phyloP scores from a whole-genome alignment of 1,140 invertebrate genomes.

The Acromyrmex charruanus region DNA sequence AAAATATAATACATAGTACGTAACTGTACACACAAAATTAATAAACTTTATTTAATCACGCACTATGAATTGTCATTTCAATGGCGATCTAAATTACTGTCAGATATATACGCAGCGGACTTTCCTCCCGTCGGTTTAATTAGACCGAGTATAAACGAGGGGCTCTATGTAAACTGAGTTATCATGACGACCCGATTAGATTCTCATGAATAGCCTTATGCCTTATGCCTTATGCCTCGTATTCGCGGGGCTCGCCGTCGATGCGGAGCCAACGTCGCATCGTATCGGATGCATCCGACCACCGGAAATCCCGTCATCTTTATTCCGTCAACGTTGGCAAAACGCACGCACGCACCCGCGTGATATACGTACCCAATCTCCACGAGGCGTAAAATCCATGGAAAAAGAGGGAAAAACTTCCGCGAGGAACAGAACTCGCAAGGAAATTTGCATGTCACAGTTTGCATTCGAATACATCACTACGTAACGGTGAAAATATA shows the following conservation, averaged over 20 bases:
- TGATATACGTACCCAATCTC: conserved; percentile 5
- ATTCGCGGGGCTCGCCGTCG: not conserved
- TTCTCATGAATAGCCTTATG: conserved; percentile 51
- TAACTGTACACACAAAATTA: not conserved
- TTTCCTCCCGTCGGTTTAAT: conserved; percentile 28
- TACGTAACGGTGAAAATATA: not conserved
- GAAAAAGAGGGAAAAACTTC: not conserved
- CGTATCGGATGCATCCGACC: not conserved
- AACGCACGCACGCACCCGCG: conserved; percentile 13
- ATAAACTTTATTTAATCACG: conserved; percentile 18
- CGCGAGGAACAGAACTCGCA: not conserved
- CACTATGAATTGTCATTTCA: conserved; percentile 12
- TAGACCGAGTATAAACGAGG: conserved; percentile 58
- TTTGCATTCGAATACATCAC: not conserved
- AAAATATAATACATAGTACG: not conserved
- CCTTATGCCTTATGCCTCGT: conserved; percentile 34
- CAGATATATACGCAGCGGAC: conserved; percentile 13
- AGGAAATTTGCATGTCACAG: not conserved
- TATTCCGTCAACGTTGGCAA: conserved; percentile 55
- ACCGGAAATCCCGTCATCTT: conserved; percentile 61
- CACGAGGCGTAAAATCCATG: conserved; percentile 13
- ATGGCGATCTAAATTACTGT: conserved; percentile 11
- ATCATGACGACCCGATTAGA: conserved; percentile 65
- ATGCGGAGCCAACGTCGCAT: conserved; percentile 12
- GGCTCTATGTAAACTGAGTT: conserved; percentile 66